Conservation (phyloP, 2,888 invertebrate species). For the Apodemia hepburni region DNA sequence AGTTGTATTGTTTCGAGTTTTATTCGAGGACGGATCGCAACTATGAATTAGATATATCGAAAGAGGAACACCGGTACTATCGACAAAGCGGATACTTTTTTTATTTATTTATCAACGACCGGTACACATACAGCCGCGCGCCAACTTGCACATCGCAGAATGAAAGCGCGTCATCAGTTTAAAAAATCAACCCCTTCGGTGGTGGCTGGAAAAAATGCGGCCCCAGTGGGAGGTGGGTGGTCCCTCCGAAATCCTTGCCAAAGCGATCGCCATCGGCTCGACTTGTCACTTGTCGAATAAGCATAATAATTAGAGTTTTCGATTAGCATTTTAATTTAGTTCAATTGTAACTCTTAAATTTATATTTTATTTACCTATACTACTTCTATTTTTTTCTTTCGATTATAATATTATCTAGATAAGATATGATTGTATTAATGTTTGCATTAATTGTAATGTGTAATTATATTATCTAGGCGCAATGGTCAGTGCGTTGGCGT, state of each 20-base stretch:
- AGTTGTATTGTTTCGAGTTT: constrained; percentile 45
- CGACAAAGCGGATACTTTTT: constrained; percentile 69
- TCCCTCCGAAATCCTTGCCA: constrained; percentile 75
- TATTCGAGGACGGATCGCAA: constrained; percentile 41
- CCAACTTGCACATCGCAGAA: constrained; percentile 79
- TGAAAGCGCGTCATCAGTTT: constrained; percentile 82
- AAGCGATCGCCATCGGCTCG: constrained; percentile 73
- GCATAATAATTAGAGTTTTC: constrained; percentile 75
- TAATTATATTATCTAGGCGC: too few species aligned
- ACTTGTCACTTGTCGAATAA: constrained; percentile 79
- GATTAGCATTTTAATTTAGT: constrained; percentile 59
- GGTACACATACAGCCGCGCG: constrained; percentile 76
- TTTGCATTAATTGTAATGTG: too few species aligned
- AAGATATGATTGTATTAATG: too few species aligned
- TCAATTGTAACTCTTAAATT: constrained; percentile 25
- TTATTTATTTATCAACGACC: constrained; percentile 71
- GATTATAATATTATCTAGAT: too few species aligned
- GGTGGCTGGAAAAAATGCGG: constrained; percentile 74
- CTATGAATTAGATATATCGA: constrained; percentile 56
- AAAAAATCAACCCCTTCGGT: constrained; percentile 80
- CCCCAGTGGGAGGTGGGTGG: constrained; percentile 63
- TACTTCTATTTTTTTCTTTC: too few species aligned
- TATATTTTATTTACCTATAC: not conserved
- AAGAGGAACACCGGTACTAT: constrained; percentile 62
- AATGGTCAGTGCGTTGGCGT: too few species aligned